Evolutionary conservation across 35 echinoderm and acorn worm species (phyloP).

Genomic region (Apostichopus parvimensis): DNA sequence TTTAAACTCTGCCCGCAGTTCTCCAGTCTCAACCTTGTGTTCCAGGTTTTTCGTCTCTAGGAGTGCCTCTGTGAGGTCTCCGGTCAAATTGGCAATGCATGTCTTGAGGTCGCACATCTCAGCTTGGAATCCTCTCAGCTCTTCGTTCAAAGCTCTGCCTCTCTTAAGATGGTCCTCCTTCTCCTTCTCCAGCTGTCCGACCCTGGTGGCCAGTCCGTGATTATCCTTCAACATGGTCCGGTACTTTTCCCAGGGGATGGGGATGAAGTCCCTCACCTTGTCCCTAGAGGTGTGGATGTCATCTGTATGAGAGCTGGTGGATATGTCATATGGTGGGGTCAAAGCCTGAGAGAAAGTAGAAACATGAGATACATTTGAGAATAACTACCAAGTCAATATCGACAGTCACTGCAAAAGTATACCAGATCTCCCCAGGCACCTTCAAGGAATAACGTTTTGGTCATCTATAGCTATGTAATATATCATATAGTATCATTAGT

Average conservation of each 20-base stretch:
- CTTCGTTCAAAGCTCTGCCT: background rate
- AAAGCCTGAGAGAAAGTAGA: background rate
- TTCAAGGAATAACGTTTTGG: too few species aligned
- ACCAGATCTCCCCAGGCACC: too few species aligned
- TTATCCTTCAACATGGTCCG: background rate
- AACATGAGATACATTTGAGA: background rate
- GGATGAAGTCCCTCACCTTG: background rate
- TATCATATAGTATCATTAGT: too few species aligned
- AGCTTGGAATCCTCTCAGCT: background rate
- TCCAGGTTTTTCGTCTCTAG: background rate
- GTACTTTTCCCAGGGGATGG: constrained; percentile 15
- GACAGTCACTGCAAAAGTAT: too few species aligned
- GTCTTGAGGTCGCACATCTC: constrained; percentile 26
- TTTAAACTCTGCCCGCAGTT: constrained; percentile 17
- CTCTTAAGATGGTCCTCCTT: constrained; percentile 15
- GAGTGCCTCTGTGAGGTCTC: constrained; percentile 10
- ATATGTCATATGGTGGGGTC: background rate
- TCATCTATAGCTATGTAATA: too few species aligned
- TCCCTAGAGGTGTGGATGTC: background rate
- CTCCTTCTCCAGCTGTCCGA: background rate
- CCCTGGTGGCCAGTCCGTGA: background rate
- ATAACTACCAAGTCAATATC: too few species aligned
- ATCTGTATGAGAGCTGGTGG: background rate
- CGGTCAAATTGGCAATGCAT: background rate
- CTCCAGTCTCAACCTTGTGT: constrained; percentile 15